Evolutionary conservation across 2,797 vertebrate genomes (phyloP).

Genomic region (Lophotriccus pileatus): DNA sequence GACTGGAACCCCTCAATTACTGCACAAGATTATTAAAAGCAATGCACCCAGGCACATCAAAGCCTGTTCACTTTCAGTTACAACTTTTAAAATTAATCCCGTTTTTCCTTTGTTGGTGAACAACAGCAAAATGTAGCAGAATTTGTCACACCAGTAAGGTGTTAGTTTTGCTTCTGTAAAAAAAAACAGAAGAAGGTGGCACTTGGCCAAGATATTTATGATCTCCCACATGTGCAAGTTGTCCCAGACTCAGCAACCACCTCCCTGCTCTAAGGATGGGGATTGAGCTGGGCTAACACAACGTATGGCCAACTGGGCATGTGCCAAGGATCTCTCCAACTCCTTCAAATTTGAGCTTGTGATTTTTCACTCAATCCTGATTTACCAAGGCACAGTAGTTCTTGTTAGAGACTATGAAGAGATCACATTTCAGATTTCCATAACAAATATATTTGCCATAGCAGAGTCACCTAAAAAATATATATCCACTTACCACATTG

Average conservation of each 20-base stretch:
- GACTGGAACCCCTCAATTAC: neutral
- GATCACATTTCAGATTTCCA: neutral
- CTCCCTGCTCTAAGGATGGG: neutral
- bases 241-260: neutral
- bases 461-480: neutral
- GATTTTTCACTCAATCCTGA: neutral
- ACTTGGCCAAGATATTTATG: neutral
- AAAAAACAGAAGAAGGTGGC: neutral
- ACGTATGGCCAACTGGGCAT: rapidly evolving
- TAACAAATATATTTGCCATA: neutral
- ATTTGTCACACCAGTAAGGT: neutral
- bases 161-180: neutral
- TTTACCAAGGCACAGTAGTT: neutral
- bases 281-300: neutral
- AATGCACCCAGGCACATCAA: neutral
- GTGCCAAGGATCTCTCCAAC: neutral
- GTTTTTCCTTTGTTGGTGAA: neutral
- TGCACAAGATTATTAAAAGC: neutral
- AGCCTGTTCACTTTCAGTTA: neutral
- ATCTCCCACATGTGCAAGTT: neutral
- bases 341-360: neutral
- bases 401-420: neutral
- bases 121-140: neutral
- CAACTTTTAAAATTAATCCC: neutral
- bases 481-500: neutral